Percentiles rank a stretch among this genome's conserved stretches.
phyloP scores from a whole-genome alignment of 2,113 vertebrate genomes.

The Maccullochella peelii region DNA sequence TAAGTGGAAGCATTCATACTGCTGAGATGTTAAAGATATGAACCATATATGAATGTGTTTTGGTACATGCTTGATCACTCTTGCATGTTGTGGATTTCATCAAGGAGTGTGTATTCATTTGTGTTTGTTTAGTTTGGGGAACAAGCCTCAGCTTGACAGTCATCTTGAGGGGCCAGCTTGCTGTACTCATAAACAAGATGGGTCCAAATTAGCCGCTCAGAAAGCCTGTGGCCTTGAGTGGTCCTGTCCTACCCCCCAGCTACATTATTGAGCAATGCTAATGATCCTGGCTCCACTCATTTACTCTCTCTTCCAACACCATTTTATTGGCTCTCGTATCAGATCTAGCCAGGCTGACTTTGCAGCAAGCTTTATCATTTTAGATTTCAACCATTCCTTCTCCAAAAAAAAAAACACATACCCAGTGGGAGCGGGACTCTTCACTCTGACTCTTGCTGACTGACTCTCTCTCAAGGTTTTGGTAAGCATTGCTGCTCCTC shows the following conservation, averaged over 20 bases:
- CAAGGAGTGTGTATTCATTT: constrained; percentile 70
- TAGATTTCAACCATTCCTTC: constrained; percentile 59
- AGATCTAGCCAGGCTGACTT: constrained; percentile 64
- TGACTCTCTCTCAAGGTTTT: constrained; percentile 77
- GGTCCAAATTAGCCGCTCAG: constrained; percentile 81
- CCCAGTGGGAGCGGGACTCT: constrained; percentile 75
- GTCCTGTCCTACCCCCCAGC: constrained; percentile 82
- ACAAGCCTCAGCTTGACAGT: constrained; percentile 72
- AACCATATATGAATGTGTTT: constrained; percentile 57
- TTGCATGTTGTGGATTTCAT: constrained; percentile 75
- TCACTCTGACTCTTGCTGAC: constrained; percentile 73
- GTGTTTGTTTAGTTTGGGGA: constrained; percentile 75
- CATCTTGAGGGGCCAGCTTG: constrained; percentile 72
- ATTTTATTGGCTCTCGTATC: constrained; percentile 65
- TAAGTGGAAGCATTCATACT: constrained; percentile 3
- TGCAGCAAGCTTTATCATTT: constrained; percentile 68
- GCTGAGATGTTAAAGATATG: constrained; percentile 52
- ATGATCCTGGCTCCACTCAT: constrained; percentile 81
- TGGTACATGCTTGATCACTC: constrained; percentile 74
- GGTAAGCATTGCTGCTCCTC: constrained; percentile 77
- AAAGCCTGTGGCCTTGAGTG: constrained; percentile 83
- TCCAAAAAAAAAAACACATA: constrained; percentile 36
- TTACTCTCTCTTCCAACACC: constrained; percentile 80
- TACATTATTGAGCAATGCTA: constrained; percentile 86
- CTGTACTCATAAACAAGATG: constrained; percentile 72